Conservation (phyloP, 2,113 vertebrate genomes). For the Telmatochromis sp. region DNA sequence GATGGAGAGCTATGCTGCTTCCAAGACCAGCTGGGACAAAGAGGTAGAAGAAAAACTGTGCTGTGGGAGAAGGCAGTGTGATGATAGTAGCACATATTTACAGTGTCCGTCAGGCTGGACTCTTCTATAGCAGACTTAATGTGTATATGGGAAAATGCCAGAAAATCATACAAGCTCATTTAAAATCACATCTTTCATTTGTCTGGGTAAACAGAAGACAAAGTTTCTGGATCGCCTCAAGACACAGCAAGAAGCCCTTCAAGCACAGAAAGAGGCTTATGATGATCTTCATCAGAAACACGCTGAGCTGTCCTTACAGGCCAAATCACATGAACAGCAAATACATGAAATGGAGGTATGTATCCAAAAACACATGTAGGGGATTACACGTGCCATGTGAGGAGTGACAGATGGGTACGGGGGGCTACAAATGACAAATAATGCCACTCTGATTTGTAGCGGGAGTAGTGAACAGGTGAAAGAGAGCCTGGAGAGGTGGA, state of each 20-base stretch:
- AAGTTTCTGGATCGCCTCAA: conserved; percentile 58
- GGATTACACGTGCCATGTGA: fast-evolving
- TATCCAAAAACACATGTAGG: neutral
- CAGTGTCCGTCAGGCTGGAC: neutral
- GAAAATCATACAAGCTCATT: neutral
- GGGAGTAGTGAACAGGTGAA: neutral
- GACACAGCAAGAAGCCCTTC: conserved; percentile 62
- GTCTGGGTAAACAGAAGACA: conserved; percentile 60
- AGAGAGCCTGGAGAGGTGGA: neutral
- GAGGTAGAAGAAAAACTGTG: conserved; percentile 63
- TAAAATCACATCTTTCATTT: neutral
- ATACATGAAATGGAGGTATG: conserved; percentile 56
- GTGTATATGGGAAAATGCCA: neutral
- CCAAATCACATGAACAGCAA: conserved; percentile 32
- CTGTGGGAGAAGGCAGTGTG: neutral
- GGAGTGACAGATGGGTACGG: neutral
- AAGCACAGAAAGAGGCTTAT: conserved; percentile 57
- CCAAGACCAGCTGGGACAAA: conserved; percentile 76
- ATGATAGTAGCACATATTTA: neutral
- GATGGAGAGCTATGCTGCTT: conserved; percentile 75
- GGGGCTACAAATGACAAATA: neutral
- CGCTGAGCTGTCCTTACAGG: conserved; percentile 31
- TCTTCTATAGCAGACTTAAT: neutral
- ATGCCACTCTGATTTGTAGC: neutral
- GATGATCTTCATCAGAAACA: conserved; percentile 55